Evolutionary conservation across 2,888 invertebrate genomes (phyloP).

Genomic region (Chaetogeoica ovagalla): DNA sequence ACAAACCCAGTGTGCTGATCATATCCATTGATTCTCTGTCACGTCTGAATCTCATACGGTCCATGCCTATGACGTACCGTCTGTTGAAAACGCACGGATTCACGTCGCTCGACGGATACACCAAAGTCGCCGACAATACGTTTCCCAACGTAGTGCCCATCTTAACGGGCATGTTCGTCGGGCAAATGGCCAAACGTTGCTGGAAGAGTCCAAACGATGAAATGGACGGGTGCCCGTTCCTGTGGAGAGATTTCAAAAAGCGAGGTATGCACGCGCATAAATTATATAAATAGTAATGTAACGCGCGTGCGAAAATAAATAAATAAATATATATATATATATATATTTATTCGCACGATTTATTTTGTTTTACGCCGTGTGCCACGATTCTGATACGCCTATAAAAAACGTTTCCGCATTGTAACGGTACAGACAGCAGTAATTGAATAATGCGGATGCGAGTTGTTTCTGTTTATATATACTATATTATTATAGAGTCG

Average conservation of each 20-base stretch:
- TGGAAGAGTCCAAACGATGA: conserved; percentile 58
- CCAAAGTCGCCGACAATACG: conserved; percentile 83
- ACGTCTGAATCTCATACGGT: conserved; percentile 73
- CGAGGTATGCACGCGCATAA: conserved; percentile 56
- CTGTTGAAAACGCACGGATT: conserved; percentile 72
- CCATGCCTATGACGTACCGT: conserved; percentile 73
- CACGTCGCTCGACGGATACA: conserved; percentile 75
- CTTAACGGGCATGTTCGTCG: conserved; percentile 68
- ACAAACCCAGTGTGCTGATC: conserved; percentile 68
- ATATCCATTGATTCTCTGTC: conserved; percentile 87
- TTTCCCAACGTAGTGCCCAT: conserved; percentile 87
- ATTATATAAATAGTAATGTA: conserved; percentile 56
- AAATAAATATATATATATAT: no score
- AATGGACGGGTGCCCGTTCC: conserved; percentile 71
- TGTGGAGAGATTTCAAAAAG: conserved; percentile 73
- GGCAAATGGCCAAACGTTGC: conserved; percentile 55
- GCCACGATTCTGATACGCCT: no score
- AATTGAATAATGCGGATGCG: no score
- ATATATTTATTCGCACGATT: neutral
- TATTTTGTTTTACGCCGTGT: no score
- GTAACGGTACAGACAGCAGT: no score
- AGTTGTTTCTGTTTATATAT: no score
- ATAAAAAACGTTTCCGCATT: no score
- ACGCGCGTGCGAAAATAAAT: neutral
- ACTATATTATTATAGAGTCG: no score